These are phyloP conservation scores for Melanotaenia trifasciata DNA, from an alignment of 2,797 vertebrate genomes.

Conservation along the genomic window DNA sequence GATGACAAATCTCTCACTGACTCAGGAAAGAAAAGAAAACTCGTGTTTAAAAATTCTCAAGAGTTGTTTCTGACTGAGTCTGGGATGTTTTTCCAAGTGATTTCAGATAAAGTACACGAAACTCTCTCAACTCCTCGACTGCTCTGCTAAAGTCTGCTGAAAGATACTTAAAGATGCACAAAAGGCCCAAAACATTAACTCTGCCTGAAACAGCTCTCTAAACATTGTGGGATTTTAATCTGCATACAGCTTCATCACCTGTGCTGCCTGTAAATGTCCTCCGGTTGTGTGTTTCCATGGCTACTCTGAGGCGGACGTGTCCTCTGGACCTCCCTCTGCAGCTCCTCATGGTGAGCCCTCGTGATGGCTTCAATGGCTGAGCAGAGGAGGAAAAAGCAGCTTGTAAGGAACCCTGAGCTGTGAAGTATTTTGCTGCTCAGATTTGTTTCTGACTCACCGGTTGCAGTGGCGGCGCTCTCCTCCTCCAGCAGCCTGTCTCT, in stretches of 20 bases:
- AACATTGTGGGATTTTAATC: no score
- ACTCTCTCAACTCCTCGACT: background rate
- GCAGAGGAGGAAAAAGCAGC: background rate
- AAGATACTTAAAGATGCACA: background rate
- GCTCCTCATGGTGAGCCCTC: conserved; percentile 74
- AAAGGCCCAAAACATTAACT: background rate
- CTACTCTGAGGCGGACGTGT: conserved; percentile 46
- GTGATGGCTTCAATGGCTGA: conserved; percentile 80
- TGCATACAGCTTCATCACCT: conserved; percentile 49
- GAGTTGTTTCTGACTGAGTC: background rate
- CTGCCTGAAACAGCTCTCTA: background rate
- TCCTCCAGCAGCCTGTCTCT: conserved; percentile 80
- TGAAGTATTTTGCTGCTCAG: background rate
- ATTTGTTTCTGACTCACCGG: conserved; percentile 62
- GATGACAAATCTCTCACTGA: no score
- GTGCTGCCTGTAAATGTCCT: conserved; percentile 70
- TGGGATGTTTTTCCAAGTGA: background rate
- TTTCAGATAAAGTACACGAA: background rate
- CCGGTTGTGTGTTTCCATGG: conserved; percentile 56
- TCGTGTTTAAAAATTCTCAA: no score
- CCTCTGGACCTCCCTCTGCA: conserved; percentile 77
- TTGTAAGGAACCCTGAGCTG: background rate
- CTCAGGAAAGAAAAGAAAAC: no score
- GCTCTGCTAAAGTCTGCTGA: background rate
- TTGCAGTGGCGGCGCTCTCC: conserved; percentile 77